phyloP scores from a whole-genome alignment of 2,797 vertebrate genomes.

The Schizothorax lantsangensis region DNA sequence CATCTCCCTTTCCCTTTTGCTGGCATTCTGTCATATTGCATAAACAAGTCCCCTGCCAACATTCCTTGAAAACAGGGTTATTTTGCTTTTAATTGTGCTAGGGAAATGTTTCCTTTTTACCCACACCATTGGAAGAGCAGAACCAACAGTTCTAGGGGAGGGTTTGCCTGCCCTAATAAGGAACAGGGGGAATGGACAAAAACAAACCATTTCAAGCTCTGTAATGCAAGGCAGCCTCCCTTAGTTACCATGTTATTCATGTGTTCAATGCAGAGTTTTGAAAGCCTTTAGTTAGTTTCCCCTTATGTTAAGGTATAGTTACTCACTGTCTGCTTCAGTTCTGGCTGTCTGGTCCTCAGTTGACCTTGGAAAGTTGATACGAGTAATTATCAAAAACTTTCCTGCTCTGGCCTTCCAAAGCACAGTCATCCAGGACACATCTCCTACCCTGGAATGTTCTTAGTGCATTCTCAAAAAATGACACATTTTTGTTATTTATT shows the following conservation, averaged over 20 bases:
- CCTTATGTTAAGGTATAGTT: not conserved
- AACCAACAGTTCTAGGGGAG: conserved; percentile 15
- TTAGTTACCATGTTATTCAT: conserved; percentile 14
- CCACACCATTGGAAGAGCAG: conserved; percentile 39
- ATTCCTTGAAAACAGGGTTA: conserved; percentile 51
- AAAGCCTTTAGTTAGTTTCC: conserved; percentile 5
- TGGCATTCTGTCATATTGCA: conserved; percentile 8
- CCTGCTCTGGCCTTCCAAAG: not conserved
- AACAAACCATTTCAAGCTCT: not conserved
- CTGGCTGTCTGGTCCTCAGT: conserved; percentile 18
- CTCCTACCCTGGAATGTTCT: conserved; percentile 25
- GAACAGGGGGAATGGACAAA: conserved; percentile 39
- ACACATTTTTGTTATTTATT: conserved; percentile 46
- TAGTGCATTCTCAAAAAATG: conserved; percentile 4
- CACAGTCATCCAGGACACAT: not conserved
- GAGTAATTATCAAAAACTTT: not conserved
- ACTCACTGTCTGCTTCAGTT: conserved; percentile 1
- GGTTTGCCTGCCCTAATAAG: conserved; percentile 26
- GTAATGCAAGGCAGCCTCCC: conserved; percentile 5
- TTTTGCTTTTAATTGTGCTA: conserved; percentile 59
- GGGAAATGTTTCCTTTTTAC: conserved; percentile 58
- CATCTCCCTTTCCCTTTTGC: not conserved
- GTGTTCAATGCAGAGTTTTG: conserved; percentile 6
- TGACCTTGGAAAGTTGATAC: conserved; percentile 48
- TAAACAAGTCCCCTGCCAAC: conserved; percentile 53